A percentile compares a stretch with the other conserved stretches of the same genome.
Conservation (phyloP, 2,888 invertebrate species). For the Lasioglossum morio region DNA sequence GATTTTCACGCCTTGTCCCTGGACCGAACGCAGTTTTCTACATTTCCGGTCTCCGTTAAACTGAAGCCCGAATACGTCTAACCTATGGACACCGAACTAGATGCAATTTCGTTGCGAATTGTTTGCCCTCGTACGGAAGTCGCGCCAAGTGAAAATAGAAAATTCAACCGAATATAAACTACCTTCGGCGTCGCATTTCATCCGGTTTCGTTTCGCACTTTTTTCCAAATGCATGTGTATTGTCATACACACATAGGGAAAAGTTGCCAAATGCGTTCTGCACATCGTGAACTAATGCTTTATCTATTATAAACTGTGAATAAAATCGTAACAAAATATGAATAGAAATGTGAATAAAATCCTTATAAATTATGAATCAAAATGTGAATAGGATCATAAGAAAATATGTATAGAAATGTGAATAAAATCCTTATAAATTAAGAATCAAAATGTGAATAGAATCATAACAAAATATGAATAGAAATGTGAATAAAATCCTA, state of each 20-base stretch:
- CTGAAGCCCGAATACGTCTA: not conserved
- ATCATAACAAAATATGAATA: no score
- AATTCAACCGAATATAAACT: not conserved
- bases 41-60: conserved; percentile 29
- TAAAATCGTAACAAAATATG: no score
- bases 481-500: no score
- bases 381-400: no score
- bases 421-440: no score
- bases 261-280: not conserved
- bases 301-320: no score
- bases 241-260: not conserved
- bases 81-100: conserved; percentile 19
- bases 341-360: no score
- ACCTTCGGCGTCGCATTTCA: not conserved
- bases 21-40: conserved; percentile 18
- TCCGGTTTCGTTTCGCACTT: not conserved
- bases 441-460: no score
- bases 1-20: conserved; percentile 18
- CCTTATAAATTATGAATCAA: no score
- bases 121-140: not conserved
- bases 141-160: not conserved
- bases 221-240: not conserved
- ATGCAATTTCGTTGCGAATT: conserved; percentile 14
- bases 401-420: no score
- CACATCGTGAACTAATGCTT: not conserved